Evolutionary conservation across 2,888 invertebrate genomes (phyloP).

Genomic region (Chorisops tibialis): DNA sequence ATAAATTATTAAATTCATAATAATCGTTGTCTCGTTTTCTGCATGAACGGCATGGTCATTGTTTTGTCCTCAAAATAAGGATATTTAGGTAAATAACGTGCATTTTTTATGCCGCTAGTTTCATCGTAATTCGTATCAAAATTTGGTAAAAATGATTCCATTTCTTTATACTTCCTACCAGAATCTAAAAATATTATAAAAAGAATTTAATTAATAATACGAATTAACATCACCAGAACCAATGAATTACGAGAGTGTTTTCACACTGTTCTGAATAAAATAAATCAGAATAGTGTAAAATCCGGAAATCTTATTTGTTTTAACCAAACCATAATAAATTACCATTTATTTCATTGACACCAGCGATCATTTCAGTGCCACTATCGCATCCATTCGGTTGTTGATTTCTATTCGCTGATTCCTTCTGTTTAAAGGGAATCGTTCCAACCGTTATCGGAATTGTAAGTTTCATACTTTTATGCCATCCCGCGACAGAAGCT

Average conservation of each 20-base stretch:
- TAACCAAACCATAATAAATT: too few relatives aligned
- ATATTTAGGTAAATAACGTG: conserved; percentile 10
- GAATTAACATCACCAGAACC: too few relatives aligned
- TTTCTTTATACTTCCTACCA: not conserved
- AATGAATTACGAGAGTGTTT: too few relatives aligned
- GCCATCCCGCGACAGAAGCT: conserved; percentile 58
- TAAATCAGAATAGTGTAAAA: too few relatives aligned
- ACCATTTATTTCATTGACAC: too few relatives aligned
- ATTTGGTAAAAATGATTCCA: conserved; percentile 8
- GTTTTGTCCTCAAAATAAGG: conserved; percentile 9
- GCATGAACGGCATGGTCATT: not conserved
- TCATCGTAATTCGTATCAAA: conserved; percentile 12
- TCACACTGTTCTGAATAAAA: too few relatives aligned
- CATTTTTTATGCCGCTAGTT: conserved; percentile 19
- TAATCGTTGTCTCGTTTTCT: not conserved
- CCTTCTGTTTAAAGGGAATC: conserved; percentile 40
- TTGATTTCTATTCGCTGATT: too few relatives aligned
- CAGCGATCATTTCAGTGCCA: too few relatives aligned
- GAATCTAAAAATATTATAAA: not conserved
- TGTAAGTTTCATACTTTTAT: conserved; percentile 63
- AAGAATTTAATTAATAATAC: not conserved
- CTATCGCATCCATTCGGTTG: not conserved
- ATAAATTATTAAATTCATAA: not conserved
- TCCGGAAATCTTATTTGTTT: too few relatives aligned
- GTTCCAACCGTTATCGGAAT: conserved; percentile 67